A percentile compares a stretch with the other conserved stretches of the same genome.
phyloP scores from a whole-genome alignment of 2,797 vertebrate genomes.

The Pteronotus mesoamericanus region DNA sequence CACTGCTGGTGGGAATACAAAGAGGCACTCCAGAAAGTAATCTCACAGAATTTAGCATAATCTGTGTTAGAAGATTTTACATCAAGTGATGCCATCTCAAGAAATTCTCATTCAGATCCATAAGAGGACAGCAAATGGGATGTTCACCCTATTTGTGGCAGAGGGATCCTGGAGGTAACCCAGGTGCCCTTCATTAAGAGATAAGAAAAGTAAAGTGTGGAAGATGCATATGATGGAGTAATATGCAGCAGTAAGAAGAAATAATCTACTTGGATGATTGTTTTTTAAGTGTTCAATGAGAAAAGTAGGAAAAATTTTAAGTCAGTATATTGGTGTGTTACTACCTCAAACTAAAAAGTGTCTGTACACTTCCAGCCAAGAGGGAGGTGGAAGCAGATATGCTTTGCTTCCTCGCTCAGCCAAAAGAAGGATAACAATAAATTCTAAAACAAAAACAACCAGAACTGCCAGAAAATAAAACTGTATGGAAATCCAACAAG shows the following conservation, averaged over 20 bases:
- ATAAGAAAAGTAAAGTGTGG: conserved; percentile 22
- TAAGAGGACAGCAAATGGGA: background rate
- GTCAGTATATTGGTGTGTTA: background rate
- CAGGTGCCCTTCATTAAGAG: background rate
- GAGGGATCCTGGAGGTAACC: background rate
- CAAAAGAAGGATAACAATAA: too few relatives aligned
- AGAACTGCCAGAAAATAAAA: too few relatives aligned
- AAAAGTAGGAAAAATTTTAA: background rate
- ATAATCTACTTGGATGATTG: background rate
- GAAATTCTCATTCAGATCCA: background rate
- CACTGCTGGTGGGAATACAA: background rate
- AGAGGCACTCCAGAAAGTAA: background rate
- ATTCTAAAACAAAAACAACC: too few relatives aligned
- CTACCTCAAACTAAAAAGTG: background rate
- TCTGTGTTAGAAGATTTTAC: background rate
- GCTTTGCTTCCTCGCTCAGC: too few relatives aligned
- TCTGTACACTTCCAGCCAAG: background rate
- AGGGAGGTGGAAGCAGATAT: background rate
- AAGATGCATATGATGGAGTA: background rate
- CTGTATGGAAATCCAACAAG: too few relatives aligned
- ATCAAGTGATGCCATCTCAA: background rate
- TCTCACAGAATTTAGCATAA: background rate
- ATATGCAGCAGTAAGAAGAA: background rate
- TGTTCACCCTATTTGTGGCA: background rate
- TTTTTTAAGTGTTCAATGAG: background rate